Percentiles rank a stretch among this genome's conserved stretches.
These are phyloP conservation scores for Etheostoma spectabile DNA, from an alignment of 2,113 vertebrate genomes.

Conservation along the genomic window DNA sequence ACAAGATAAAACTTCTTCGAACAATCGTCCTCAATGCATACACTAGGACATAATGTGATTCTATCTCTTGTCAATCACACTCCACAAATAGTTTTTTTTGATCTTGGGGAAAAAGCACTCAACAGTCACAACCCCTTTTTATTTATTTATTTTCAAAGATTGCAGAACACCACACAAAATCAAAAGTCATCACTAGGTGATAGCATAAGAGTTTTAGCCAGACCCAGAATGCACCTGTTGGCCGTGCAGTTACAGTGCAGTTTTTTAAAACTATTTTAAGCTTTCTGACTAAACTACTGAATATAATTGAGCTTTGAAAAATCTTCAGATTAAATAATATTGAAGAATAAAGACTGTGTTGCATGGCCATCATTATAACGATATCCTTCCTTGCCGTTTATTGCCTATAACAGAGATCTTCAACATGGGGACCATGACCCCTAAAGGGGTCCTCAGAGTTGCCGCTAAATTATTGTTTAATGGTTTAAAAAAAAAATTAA, in stretches of 20 bases:
- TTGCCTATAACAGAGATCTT: neutral
- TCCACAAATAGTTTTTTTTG: neutral
- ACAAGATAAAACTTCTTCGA: constrained; percentile 7
- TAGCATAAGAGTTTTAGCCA: neutral
- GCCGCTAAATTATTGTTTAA: too few species aligned
- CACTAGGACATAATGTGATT: neutral
- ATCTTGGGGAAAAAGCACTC: neutral
- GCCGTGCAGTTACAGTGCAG: neutral
- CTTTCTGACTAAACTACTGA: neutral
- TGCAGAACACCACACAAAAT: neutral
- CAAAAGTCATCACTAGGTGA: neutral
- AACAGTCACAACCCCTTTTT: neutral
- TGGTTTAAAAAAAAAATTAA: too few species aligned
- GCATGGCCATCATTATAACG: neutral
- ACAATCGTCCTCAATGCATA: constrained; percentile 1
- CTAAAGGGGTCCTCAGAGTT: too few species aligned
- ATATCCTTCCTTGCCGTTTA: neutral
- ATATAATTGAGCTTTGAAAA: neutral
- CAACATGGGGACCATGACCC: too few species aligned
- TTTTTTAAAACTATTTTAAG: neutral
- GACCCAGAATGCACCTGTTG: neutral
- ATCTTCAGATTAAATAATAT: neutral
- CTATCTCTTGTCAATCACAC: neutral
- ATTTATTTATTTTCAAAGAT: neutral
- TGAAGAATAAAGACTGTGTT: neutral